A percentile compares a stretch with the other conserved stretches of the same genome.
Conservation (phyloP, 2,888 invertebrate species). For the Acrobeloides nanus region DNA sequence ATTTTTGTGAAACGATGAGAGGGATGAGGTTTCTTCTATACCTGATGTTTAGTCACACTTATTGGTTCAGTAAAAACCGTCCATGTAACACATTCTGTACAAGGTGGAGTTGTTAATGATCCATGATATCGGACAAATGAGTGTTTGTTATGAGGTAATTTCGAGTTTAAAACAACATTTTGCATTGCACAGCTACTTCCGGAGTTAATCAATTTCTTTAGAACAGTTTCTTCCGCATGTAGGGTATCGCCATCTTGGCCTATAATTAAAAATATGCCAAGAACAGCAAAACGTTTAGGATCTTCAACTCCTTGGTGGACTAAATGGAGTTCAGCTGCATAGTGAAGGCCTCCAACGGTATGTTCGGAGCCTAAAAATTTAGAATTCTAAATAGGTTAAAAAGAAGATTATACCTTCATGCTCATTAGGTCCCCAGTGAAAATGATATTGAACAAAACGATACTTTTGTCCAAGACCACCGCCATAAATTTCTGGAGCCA, state of each 20-base stretch:
- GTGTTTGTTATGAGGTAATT: constrained; percentile 34
- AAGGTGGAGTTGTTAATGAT: constrained; percentile 49
- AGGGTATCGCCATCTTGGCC: constrained; percentile 26
- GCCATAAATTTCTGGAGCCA: constrained; percentile 45
- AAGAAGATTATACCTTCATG: constrained; percentile 37
- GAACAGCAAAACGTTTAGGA: constrained; percentile 40
- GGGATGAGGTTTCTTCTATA: too few species aligned
- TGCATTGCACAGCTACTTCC: constrained; percentile 27
- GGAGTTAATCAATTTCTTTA: constrained; percentile 12
- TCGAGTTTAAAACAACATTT: too few species aligned
- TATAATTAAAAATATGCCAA: constrained; percentile 41
- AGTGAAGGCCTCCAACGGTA: constrained; percentile 36
- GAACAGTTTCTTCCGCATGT: constrained; percentile 12
- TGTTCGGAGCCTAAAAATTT: constrained; percentile 39
- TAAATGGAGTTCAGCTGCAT: constrained; percentile 42
- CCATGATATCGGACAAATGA: constrained; percentile 45
- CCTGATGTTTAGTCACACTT: constrained; percentile 38
- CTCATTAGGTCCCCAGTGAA: constrained; percentile 46
- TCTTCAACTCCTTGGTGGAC: constrained; percentile 47
- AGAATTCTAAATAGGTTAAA: constrained; percentile 5
- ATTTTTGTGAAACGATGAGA: too few species aligned
- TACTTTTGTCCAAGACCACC: constrained; percentile 44
- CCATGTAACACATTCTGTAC: constrained; percentile 45
- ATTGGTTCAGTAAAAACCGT: constrained; percentile 49
- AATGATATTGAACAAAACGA: constrained; percentile 48